Base-by-base conservation (phyloP, 1,140 invertebrate species). In the Diachasma alloeum region DNA sequence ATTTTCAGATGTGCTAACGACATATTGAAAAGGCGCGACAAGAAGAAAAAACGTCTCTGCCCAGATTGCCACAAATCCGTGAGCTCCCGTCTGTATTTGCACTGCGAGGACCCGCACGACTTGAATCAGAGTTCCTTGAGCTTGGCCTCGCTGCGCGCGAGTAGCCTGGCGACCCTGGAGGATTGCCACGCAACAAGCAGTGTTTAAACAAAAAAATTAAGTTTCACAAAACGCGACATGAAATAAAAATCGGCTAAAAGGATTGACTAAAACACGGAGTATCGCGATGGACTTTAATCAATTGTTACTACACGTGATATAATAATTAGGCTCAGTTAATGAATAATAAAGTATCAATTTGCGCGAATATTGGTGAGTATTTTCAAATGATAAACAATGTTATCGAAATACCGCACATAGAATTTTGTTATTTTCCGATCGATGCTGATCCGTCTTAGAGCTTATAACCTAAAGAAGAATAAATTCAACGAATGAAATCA, bases 1-100 rank as follows among this genome's bases (percentile, higher is more conserved):
- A 26, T 17, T 73, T 67, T 26, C 82, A 94, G 93, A 85, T 95
- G 94, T 84, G 93, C 93, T 19, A 92, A 94, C 81, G 93, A 95
- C 78, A 91, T 94, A 42, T 86, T 94, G 76, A 90, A 93, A 44
- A 88, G 91, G 71, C 89, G 93, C 24, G 93, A 93, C 78, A 93
- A 93, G 80, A 93, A 92, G 84, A 93, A 93, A 79, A 92, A 90
- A 79, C 89, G 88, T 46, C 83, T 88, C 66, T 93, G 93, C 80
- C 93, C 93, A 1, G 93, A 93, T 74, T 93, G 93, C 78, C 92
- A 93, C 78, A 92, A 92, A 78, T 89, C 92, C 15, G 88, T 93
- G 48, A 93, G 90, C 79, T 93, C 92, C 36, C 89, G 92, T 13
- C 86, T 93, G 22, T 89, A 90, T 76, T 87, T 90, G 63, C 89